Base-by-base conservation (phyloP, 2,113 vertebrate genomes). In the Xenotilapia leptura region DNA sequence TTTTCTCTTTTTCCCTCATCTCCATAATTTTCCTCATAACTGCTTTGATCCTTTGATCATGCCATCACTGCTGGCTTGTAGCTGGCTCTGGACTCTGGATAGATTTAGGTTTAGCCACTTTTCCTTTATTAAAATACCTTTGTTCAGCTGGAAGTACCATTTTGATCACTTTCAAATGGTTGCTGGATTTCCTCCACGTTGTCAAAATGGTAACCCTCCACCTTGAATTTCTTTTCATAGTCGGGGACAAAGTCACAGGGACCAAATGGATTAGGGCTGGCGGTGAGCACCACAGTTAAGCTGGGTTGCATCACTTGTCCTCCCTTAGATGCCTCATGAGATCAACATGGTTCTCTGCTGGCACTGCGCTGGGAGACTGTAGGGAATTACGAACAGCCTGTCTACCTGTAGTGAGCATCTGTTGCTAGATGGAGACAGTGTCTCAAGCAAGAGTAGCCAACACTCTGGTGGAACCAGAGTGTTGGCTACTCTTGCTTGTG, bases 391-490 rank as follows among this genome's bases (percentile, higher is more conserved):
- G 5, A 28, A 73, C 40, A 47, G 40, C 40, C 13, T 10, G 14
- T 47, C 40, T 75, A 47, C 40, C 68, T 47, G 68, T 45, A 75
- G 40, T 17, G 68, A 75, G 40, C 21, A 47, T 75, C 68, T 28
- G 40, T 47, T 75, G 9, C 23, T 26, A 75, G 68, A 28, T 47
- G 68, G 68, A 75, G 21, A 45, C 40, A 73, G 68, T 28, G 23
- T 75, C 68, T 45, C 15, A 75, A 75, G 40, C 23, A 47, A 19
- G 5, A 33, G 14, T 58, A 58, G 58, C 56, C 53, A 54, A 54
- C 53, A 54, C 53, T 65, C 17, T 12, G 58, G 58, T 19, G 0
- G 0, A 0, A n/a, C 9, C 17, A 7, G 33, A 19, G 31, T n/a
- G 33, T 13, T n/a, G 21, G 7, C 38, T 42, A 42, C n/a, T 45